These are phyloP conservation scores for Camarhynchus parvulus DNA, from an alignment of 2,113 vertebrate genomes.

Conservation along the genomic window DNA sequence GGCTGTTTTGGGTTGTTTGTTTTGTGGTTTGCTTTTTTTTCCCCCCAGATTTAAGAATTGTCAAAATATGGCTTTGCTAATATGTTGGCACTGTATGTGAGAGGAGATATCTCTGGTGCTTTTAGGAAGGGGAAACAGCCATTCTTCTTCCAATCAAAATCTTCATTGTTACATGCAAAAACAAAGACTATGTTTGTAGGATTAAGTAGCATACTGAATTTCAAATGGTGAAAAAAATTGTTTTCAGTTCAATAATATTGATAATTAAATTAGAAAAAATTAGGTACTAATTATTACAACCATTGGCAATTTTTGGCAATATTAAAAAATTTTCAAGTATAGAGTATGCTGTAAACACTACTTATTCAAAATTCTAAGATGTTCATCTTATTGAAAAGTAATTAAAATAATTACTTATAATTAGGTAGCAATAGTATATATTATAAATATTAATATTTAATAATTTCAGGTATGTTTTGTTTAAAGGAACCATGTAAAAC, in stretches of 20 bases:
- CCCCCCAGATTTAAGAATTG: not conserved
- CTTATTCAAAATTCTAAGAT: not conserved
- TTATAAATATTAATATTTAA: not conserved
- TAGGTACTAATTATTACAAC: not conserved
- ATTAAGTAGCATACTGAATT: not conserved
- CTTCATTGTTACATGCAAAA: not conserved
- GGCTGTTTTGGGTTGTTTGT: not conserved
- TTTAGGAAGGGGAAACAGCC: accelerated
- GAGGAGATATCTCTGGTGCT: not conserved
- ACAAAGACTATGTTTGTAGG: not conserved
- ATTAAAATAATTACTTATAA: not conserved
- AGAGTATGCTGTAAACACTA: not conserved
- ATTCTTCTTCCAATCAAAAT: not conserved
- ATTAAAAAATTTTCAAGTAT: not conserved
- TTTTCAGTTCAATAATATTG: not conserved
- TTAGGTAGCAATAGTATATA: not conserved
- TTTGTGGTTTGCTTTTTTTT: not conserved
- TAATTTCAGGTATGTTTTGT: not conserved
- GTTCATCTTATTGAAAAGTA: not conserved
- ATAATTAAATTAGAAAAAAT: not conserved
- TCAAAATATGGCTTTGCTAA: not conserved
- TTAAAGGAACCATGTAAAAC: not conserved
- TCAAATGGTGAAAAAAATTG: not conserved
- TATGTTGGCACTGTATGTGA: not conserved
- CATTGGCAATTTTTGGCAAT: not conserved